A percentile compares a stretch with the other conserved stretches of the same genome.
phyloP scores from a whole-genome alignment of 2,113 vertebrate species.

The Lepus americanus region DNA sequence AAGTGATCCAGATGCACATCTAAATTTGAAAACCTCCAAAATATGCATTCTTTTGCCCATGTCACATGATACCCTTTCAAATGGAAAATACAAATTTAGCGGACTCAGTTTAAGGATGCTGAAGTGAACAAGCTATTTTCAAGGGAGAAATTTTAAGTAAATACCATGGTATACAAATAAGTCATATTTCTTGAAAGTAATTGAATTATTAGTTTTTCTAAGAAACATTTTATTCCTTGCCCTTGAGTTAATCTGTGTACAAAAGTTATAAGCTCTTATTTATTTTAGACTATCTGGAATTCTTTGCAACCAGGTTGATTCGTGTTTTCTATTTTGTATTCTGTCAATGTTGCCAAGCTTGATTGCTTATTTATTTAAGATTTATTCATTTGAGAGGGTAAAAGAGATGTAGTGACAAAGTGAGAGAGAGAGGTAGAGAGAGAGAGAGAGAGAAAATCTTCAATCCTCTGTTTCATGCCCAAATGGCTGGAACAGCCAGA shows the following conservation, averaged over 20 bases:
- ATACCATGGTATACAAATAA: neutral
- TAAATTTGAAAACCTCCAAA: neutral
- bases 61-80: neutral
- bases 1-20: accelerated
- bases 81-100: neutral
- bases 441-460: too few species aligned
- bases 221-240: neutral
- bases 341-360: too few species aligned
- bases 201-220: neutral
- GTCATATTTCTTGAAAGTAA: neutral
- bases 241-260: neutral
- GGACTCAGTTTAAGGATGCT: neutral
- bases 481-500: too few species aligned
- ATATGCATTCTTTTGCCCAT: neutral
- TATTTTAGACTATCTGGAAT: neutral
- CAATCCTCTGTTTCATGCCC: too few species aligned
- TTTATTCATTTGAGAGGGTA: too few species aligned
- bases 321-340: neutral
- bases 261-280: neutral
- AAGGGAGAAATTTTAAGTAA: neutral
- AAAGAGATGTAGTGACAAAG: too few species aligned
- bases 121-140: neutral
- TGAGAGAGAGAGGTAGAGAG: too few species aligned
- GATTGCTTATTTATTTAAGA: too few species aligned
- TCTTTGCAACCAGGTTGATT: neutral